These are phyloP conservation scores for Agrotis segetum DNA, from an alignment of 2,888 invertebrate species.

Conservation along the genomic window DNA sequence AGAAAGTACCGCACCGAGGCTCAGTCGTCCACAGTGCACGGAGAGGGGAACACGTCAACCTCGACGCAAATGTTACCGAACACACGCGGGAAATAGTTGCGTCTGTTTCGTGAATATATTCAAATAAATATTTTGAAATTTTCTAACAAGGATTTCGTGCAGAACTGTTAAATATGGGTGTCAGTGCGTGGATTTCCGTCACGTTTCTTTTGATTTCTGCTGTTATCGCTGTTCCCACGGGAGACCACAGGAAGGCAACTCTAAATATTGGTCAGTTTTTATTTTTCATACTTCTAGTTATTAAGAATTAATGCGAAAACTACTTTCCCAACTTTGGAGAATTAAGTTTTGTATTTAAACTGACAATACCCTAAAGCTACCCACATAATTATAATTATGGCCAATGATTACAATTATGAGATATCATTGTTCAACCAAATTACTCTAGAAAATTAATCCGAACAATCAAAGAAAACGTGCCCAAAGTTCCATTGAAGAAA, in stretches of 20 bases:
- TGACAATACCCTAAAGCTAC: background rate
- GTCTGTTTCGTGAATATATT: slow-evolving; percentile 77
- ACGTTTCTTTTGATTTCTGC: slow-evolving; percentile 83
- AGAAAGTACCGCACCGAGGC: slow-evolving; percentile 85
- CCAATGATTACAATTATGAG: slow-evolving; percentile 31
- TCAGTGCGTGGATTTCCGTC: slow-evolving; percentile 85
- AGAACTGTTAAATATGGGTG: slow-evolving; percentile 82
- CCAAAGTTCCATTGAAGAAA: slow-evolving; percentile 30
- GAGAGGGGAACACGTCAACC: slow-evolving; percentile 76
- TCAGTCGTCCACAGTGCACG: slow-evolving; percentile 84
- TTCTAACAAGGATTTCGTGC: slow-evolving; percentile 66
- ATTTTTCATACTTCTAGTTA: slow-evolving; percentile 7
- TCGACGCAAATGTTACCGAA: slow-evolving; percentile 88
- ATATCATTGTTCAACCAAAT: slow-evolving; percentile 35
- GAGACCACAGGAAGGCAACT: slow-evolving; percentile 75
- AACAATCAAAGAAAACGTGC: slow-evolving; percentile 38
- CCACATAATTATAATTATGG: background rate
- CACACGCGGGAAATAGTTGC: slow-evolving; percentile 88
- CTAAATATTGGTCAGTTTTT: slow-evolving; percentile 78
- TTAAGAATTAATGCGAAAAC: background rate
- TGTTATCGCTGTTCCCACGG: slow-evolving; percentile 82
- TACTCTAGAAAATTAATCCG: slow-evolving; percentile 15
- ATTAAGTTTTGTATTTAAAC: background rate
- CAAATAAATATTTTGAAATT: slow-evolving; percentile 46
- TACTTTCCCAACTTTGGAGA: background rate